Evolutionary conservation across 1,140 invertebrate species (phyloP), one percentile per base, ranked within the genome.

Genomic region (Hydropsyche tenuis): DNA sequence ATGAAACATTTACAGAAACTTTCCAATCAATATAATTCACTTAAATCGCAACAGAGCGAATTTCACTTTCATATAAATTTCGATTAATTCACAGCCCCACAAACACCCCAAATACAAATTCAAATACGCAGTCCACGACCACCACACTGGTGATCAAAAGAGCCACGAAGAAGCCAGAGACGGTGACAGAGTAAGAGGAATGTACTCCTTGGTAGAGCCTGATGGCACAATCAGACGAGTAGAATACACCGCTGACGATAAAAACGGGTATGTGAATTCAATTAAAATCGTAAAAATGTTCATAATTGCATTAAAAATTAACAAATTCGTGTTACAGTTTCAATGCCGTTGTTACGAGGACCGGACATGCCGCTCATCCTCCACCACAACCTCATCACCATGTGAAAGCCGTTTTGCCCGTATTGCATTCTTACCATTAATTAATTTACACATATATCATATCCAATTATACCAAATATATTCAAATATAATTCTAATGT

Each of bases 221-320:
- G 82, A 84, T 46, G 82, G 82, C 7, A 85, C 83, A 16, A 78
- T 82, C 76, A 74, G 83, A 62, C 81, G 77, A 46, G 81, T 82
- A 11, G 77, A 79, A n/a, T 84, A 84, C 75, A 81, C 80, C 7
- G 82, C 82, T 0, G 81, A 83, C 66, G 78, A 78, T 48, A 78
- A 75, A 65, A 81, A 79, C 45, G 80, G 85, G 69, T 86, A 68
- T n/a, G 18, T 64, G 20, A 72, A 63, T 45, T 45, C 20, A 56
- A 0, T 56, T 56, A 56, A 4, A 37, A 4, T 37, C 9, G 16
- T 7, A 7, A 3, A 9, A 66, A 14, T 25, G 37, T 9, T 66
- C 18, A 63, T 63, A 63, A 22, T 63, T 63, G 20, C 9, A n/a
- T 16, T 42, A 7, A 42, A 23, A 45, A 66, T 18, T 16, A 42